Base-by-base conservation (phyloP, 2,888 invertebrate genomes). In the Eupithecia centaureata region DNA sequence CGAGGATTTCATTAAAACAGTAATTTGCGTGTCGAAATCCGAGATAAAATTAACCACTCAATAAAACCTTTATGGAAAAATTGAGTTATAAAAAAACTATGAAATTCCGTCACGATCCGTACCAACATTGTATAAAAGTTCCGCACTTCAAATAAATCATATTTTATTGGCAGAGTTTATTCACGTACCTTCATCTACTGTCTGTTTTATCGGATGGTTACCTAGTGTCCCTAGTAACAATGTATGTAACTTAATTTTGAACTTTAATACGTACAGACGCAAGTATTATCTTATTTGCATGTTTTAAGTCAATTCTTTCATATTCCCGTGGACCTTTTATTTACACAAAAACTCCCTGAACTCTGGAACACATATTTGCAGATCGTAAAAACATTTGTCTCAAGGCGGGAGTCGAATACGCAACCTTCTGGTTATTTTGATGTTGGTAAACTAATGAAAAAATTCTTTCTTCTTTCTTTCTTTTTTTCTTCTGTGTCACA, bases 101-200 rank as follows among this genome's bases (percentile, higher is more conserved):
- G 76, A 75, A 73, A 75, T 76, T 67, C 59, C 38, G 60, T 66
- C 67, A 73, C 68, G 72, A 68, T 30, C 65, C 70, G 65, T 70
- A 77, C 79, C 67, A 68, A 79, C 79, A 74, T 71, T 76, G 79
- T 79, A 76, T 68, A 62, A 72, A 75, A 76, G 70, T 76, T 73
- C 61, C 68, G 68, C 66, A 32, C 67, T 72, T 57, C 56, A 62
- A 68, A 79, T 81, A 79, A 82, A 79, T 80, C 80, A 80, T 73
- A 74, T 72, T 79, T 82, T 81, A 79, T 77, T 76, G 60, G 67
- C 28, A 69, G 68, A 70, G 69, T 75, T 80, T 78, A 73, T 72
- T 68, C 68, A 60, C n/a, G n/a, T n/a, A n/a, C 62, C 27, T 51
- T 33, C 70, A 66, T 70, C 76, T 68, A 61, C 56, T 70, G 57